A percentile compares a stretch with the other conserved stretches of the same genome.
Conservation (phyloP, 2,113 vertebrate genomes). For the Atlantisia rogersi region DNA sequence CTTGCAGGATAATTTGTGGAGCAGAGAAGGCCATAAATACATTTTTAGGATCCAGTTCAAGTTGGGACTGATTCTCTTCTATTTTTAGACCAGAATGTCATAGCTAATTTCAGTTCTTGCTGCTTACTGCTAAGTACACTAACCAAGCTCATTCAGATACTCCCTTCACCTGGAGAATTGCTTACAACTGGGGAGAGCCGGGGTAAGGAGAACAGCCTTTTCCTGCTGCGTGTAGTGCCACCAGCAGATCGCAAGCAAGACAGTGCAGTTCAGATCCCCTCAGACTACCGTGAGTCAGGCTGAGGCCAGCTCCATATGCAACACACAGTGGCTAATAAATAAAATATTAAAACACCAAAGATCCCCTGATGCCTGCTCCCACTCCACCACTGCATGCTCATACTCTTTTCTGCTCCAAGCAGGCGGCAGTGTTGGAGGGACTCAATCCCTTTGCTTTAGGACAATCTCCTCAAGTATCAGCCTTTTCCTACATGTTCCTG, state of each 20-base stretch:
- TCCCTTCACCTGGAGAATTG: background rate
- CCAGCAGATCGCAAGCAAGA: background rate
- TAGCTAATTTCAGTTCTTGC: background rate
- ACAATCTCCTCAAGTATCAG: background rate
- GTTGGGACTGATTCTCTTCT: background rate
- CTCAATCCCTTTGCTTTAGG: background rate
- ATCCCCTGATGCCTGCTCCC: background rate
- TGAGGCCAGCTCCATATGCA: background rate
- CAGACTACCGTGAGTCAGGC: accelerated
- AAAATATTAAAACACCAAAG: background rate
- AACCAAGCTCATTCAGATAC: background rate
- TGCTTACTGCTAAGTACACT: background rate
- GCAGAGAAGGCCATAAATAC: background rate
- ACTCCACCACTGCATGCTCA: background rate
- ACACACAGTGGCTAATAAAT: background rate
- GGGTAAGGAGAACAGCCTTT: background rate
- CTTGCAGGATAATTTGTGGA: background rate
- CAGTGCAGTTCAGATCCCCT: background rate
- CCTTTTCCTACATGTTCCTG: background rate
- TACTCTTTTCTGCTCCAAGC: background rate
- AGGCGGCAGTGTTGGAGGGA: background rate
- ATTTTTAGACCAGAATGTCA: background rate
- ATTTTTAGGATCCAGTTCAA: background rate
- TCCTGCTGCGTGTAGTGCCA: background rate
- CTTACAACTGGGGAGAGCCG: background rate